These are phyloP conservation scores for Caenorhabditis briggsae DNA, from an alignment of 1,140 invertebrate genomes.

Conservation along the genomic window DNA sequence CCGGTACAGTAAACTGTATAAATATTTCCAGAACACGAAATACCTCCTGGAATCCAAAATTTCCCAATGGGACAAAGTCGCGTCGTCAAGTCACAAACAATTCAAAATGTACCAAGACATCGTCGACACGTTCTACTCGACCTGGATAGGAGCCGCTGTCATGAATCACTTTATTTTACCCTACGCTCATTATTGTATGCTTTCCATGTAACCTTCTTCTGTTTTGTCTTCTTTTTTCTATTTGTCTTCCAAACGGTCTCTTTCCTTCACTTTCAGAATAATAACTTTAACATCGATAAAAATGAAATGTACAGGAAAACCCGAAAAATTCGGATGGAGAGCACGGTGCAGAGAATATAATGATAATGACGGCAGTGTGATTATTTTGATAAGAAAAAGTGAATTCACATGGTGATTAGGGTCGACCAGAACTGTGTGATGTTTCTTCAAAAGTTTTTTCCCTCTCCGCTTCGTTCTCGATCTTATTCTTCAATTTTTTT, in stretches of 20 bases:
- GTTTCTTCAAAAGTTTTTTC: not conserved
- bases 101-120: slow-evolving; percentile 73
- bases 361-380: not conserved
- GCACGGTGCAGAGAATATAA: not conserved
- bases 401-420: slow-evolving; percentile 44
- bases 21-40: slow-evolving; percentile 8
- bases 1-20: too few relatives aligned
- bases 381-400: not conserved
- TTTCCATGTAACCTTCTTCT: slow-evolving; percentile 68
- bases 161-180: slow-evolving; percentile 71
- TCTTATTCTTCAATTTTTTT: not conserved
- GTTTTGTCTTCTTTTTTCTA: not conserved
- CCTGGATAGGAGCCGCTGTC: slow-evolving; percentile 65
- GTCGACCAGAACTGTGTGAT: slow-evolving; percentile 24
- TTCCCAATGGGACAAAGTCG: slow-evolving; percentile 33
- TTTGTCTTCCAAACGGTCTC: slow-evolving; percentile 8
- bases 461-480: slow-evolving; percentile 9
- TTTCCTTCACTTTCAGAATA: slow-evolving; percentile 1
- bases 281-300: slow-evolving; percentile 15
- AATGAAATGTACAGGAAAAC: slow-evolving; percentile 49
- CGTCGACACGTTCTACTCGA: slow-evolving; percentile 72
- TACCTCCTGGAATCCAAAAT: not conserved
- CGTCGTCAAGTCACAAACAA: slow-evolving; percentile 72
- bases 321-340: not conserved
- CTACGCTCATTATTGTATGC: slow-evolving; percentile 76